These are phyloP conservation scores for Oncorhynchus gorbuscha DNA, from an alignment of 2,113 vertebrate genomes.

Conservation along the genomic window DNA sequence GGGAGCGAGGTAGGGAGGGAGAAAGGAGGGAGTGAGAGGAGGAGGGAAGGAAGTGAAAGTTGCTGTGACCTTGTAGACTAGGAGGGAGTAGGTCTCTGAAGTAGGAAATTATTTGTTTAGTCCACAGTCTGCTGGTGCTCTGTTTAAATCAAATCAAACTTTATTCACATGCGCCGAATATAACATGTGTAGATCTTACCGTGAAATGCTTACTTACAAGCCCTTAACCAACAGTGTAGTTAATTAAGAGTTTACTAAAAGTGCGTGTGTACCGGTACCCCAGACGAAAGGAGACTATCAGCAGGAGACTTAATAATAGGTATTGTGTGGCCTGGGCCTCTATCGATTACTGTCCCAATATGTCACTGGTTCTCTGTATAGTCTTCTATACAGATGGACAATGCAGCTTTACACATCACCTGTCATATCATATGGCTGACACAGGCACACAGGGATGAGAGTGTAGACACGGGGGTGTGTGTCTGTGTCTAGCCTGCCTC, in stretches of 20 bases:
- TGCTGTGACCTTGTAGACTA: constrained; percentile 68
- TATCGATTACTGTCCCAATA: constrained; percentile 22
- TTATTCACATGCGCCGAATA: constrained; percentile 18
- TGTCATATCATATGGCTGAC: constrained; percentile 23
- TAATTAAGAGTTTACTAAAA: no score
- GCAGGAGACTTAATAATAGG: constrained; percentile 36
- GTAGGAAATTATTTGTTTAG: constrained; percentile 72
- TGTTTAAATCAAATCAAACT: constrained; percentile 35
- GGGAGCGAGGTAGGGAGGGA: neutral
- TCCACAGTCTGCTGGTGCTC: constrained; percentile 33
- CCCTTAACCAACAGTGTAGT: no score
- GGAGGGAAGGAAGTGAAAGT: constrained; percentile 46
- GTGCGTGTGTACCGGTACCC: neutral
- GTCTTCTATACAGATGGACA: neutral
- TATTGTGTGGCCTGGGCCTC: constrained; percentile 32
- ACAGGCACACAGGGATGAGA: neutral
- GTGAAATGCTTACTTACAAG: no score
- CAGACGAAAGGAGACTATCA: constrained; percentile 19
- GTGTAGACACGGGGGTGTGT: neutral
- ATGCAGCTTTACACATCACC: neutral
- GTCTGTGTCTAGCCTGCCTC: constrained; percentile 19
- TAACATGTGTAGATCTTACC: no score
- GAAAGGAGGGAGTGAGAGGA: constrained; percentile 20
- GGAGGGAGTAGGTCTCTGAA: constrained; percentile 34
- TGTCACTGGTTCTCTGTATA: neutral